Evolutionary conservation across 2,888 invertebrate genomes (phyloP).

Genomic region (Neelides folsomi): DNA sequence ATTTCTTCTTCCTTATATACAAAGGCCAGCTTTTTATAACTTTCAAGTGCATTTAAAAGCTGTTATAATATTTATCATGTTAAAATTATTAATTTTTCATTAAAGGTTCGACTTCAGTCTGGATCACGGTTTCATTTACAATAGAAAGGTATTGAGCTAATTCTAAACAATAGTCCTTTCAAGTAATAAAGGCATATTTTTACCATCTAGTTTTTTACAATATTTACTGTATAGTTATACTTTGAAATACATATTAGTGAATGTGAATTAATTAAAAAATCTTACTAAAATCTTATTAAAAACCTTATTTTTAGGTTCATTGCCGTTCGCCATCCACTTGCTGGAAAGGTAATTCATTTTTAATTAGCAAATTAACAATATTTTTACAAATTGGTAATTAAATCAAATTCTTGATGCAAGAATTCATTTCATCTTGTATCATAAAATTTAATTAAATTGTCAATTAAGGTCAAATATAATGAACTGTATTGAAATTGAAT

Average conservation of each 20-base stretch:
- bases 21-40: too few relatives aligned
- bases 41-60: too few relatives aligned
- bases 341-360: slow-evolving; percentile 43
- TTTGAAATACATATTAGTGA: too few relatives aligned
- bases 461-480: not conserved
- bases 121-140: slow-evolving; percentile 62
- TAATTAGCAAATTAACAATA: not conserved
- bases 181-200: too few relatives aligned
- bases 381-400: not conserved
- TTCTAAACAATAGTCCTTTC: too few relatives aligned
- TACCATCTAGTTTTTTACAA: not conserved
- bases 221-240: too few relatives aligned
- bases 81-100: slow-evolving; percentile 10
- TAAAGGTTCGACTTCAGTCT: slow-evolving; percentile 52
- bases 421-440: not conserved
- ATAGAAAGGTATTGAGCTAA: slow-evolving; percentile 60
- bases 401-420: not conserved
- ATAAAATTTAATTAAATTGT: not conserved
- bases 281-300: too few relatives aligned
- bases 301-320: slow-evolving; percentile 37
- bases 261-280: too few relatives aligned
- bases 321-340: slow-evolving; percentile 59
- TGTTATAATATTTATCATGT: too few relatives aligned
- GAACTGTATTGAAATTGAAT: not conserved
- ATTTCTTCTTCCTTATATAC: too few relatives aligned